A percentile compares a stretch with the other conserved stretches of the same genome.
Evolutionary conservation across 2,888 invertebrate species (phyloP).

Genomic region (Ptilodon capucinus): DNA sequence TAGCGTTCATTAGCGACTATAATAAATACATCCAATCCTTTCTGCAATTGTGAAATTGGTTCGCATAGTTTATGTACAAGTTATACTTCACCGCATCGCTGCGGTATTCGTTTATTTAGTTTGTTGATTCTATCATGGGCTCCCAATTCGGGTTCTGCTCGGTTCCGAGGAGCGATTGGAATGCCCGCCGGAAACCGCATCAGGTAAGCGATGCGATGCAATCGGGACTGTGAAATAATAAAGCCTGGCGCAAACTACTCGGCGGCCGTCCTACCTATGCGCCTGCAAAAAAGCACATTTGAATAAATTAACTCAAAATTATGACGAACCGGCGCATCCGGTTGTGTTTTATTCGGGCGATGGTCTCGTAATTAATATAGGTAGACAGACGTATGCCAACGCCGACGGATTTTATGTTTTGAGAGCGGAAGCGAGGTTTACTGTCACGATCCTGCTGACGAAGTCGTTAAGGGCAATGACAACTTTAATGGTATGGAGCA

Average conservation of each 20-base stretch:
- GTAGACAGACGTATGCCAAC: conserved; percentile 25
- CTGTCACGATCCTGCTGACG: conserved; percentile 24
- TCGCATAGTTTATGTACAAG: background rate
- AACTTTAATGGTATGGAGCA: conserved; percentile 24
- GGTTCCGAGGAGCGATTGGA: conserved; percentile 45
- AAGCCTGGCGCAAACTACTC: conserved; percentile 27
- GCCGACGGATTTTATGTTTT: conserved; percentile 38
- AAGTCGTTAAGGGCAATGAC: conserved; percentile 26
- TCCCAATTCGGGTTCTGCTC: conserved; percentile 27
- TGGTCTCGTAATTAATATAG: conserved; percentile 46
- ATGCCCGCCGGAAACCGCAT: conserved; percentile 70
- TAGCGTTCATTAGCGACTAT: conserved; percentile 42
- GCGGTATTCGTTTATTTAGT: background rate
- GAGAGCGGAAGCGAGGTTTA: conserved; percentile 42
- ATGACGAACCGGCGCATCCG: conserved; percentile 52
- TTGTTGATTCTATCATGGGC: conserved; percentile 21
- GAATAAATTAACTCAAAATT: conserved; percentile 53
- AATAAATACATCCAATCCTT: conserved; percentile 28
- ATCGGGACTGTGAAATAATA: conserved; percentile 33
- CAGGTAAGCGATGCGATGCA: conserved; percentile 63
- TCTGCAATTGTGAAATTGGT: background rate
- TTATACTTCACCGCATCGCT: background rate
- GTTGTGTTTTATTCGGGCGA: conserved; percentile 48
- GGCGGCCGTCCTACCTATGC: conserved; percentile 33
- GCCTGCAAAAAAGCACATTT: conserved; percentile 53